Evolutionary conservation across 2,113 vertebrate species (phyloP).

Genomic region (Chitala chitala): DNA sequence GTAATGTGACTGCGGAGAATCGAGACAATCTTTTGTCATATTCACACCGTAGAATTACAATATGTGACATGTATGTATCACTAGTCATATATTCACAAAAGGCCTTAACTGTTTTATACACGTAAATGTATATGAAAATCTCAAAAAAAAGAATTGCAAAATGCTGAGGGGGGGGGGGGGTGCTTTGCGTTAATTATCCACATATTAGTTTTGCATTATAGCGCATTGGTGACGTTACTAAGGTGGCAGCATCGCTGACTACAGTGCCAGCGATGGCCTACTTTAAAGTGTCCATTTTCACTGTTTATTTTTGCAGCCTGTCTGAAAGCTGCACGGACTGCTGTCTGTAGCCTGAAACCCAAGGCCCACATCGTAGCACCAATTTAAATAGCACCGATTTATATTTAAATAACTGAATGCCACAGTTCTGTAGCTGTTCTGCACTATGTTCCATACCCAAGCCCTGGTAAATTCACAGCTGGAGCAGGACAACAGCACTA

Average conservation of each 20-base stretch:
- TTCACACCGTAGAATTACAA: too few relatives aligned
- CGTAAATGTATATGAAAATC: too few relatives aligned
- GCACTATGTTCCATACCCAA: conserved; percentile 25
- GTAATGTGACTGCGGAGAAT: background rate
- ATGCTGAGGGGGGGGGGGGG: too few relatives aligned
- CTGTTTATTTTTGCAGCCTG: background rate
- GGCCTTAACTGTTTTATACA: too few relatives aligned
- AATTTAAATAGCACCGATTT: too few relatives aligned
- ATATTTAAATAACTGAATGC: too few relatives aligned
- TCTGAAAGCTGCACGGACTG: background rate
- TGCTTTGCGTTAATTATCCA: background rate
- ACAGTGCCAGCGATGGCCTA: background rate
- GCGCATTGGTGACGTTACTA: background rate
- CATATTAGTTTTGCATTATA: background rate
- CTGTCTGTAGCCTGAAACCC: background rate
- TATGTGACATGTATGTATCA: too few relatives aligned
- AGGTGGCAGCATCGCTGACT: background rate
- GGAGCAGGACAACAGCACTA: conserved; percentile 38
- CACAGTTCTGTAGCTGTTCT: background rate
- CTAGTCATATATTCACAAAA: too few relatives aligned
- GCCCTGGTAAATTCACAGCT: conserved; percentile 39
- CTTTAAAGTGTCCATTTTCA: background rate
- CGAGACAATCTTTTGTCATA: background rate
- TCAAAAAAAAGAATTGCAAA: too few relatives aligned
- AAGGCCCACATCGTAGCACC: too few relatives aligned